Conservation (phyloP, 1,140 invertebrate genomes). For the Drosophila ogumai region DNA sequence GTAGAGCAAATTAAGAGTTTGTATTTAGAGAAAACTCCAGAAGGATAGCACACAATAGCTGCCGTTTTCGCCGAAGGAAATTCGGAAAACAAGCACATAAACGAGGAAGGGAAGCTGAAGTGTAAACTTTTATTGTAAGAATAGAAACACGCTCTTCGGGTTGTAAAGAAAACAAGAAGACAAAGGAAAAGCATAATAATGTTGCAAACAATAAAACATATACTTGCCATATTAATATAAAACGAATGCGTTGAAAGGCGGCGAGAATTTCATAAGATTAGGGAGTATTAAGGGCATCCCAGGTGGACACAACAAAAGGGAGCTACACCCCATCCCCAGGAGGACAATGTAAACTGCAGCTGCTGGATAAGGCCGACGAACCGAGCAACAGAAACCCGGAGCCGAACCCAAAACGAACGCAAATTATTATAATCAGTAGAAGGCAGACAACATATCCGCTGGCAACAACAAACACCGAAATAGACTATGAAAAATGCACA, state of each 20-base stretch:
- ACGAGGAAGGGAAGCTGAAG: constrained; percentile 26
- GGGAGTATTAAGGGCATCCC: constrained; percentile 51
- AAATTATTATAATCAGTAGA: constrained; percentile 43
- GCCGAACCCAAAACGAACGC: constrained; percentile 18
- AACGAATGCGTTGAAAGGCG: constrained; percentile 34
- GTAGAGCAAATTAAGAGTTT: constrained; percentile 28
- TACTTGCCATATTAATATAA: constrained; percentile 80
- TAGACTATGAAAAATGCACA: constrained; percentile 83
- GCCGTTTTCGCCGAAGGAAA: constrained; percentile 26
- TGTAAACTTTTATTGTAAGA: constrained; percentile 56
- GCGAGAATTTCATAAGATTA: constrained; percentile 63
- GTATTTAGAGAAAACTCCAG: constrained; percentile 7
- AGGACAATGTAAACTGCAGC: constrained; percentile 64
- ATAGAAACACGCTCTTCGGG: constrained; percentile 68
- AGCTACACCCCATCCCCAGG: constrained; percentile 6
- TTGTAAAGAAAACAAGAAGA: constrained; percentile 59
- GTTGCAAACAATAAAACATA: constrained; percentile 79
- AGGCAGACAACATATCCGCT: constrained; percentile 67
- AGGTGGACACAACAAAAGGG: constrained; percentile 18
- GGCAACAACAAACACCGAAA: constrained; percentile 75
- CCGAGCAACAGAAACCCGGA: constrained; percentile 17
- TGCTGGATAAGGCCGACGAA: constrained; percentile 40
- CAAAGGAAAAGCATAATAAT: constrained; percentile 50
- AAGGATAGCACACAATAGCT: constrained; percentile 18
- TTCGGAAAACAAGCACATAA: constrained; percentile 23